phyloP scores from a whole-genome alignment of 2,797 vertebrate species.

The Pteronotus mesoamericanus region DNA sequence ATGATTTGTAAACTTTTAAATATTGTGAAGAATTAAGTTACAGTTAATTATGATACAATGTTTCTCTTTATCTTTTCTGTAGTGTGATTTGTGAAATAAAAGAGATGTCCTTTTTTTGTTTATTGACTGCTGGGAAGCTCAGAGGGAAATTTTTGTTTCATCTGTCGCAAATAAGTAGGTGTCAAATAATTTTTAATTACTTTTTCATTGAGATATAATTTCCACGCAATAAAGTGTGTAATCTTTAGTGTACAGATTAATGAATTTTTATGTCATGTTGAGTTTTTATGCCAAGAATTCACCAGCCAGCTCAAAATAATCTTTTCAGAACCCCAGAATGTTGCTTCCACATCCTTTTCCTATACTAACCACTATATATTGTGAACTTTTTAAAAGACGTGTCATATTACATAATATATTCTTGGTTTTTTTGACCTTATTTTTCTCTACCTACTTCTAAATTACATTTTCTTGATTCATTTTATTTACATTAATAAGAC shows the following conservation, averaged over 20 bases:
- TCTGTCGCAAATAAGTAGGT: neutral
- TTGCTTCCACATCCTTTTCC: neutral
- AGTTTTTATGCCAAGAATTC: neutral
- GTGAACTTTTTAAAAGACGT: neutral
- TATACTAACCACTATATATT: neutral
- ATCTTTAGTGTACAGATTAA: neutral
- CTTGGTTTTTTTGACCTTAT: constrained; percentile 1
- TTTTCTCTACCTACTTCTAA: constrained; percentile 29
- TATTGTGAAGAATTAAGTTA: constrained; percentile 16
- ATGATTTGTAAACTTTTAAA: neutral
- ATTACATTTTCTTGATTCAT: neutral
- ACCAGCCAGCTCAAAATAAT: neutral
- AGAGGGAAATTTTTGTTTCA: neutral
- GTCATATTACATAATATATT: neutral
- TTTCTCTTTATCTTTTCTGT: neutral
- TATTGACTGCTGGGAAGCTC: neutral
- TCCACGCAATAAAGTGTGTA: neutral
- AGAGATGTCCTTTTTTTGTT: neutral
- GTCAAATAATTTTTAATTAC: constrained; percentile 25
- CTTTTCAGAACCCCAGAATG: neutral
- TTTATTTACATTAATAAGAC: neutral
- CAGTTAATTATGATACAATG: neutral
- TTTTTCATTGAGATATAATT: neutral
- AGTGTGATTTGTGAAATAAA: neutral
- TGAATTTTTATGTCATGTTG: neutral